Conservation (phyloP, 2,888 invertebrate species). For the Thereva unica region DNA sequence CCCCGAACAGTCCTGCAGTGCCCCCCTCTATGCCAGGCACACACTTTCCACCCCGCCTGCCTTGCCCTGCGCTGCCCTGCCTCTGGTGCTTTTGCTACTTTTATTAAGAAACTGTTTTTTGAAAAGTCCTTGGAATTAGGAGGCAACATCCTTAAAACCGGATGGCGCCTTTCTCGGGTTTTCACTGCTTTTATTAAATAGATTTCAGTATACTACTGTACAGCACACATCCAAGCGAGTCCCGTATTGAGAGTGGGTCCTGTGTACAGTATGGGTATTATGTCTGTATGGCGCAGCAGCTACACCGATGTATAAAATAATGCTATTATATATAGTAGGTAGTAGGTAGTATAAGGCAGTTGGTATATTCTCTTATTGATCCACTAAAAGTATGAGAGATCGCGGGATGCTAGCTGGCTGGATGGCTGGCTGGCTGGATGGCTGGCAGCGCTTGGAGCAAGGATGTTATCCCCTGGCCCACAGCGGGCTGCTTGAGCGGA, state of each 20-base stretch:
- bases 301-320: constrained; percentile 6
- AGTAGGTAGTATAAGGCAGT: too few relatives aligned
- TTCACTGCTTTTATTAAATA: constrained; percentile 22
- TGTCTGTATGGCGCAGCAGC: background rate
- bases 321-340: constrained; percentile 8
- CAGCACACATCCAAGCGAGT: constrained; percentile 10
- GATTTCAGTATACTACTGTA: background rate
- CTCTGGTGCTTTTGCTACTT: background rate
- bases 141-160: constrained; percentile 20
- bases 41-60: background rate
- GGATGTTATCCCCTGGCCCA: too few relatives aligned
- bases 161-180: constrained; percentile 23
- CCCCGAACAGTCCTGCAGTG: too few relatives aligned
- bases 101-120: constrained; percentile 7
- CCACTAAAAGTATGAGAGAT: constrained; percentile 20
- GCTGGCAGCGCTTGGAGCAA: too few relatives aligned
- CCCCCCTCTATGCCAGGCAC: too few relatives aligned
- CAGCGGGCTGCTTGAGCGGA: too few relatives aligned
- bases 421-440: too few relatives aligned
- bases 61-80: background rate
- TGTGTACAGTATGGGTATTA: background rate
- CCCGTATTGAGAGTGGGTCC: constrained; percentile 1
- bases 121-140: constrained; percentile 22
- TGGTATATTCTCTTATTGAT: constrained; percentile 22
- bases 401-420: constrained; percentile 12